Evolutionary conservation across 2,888 invertebrate species (phyloP), one percentile per base, ranked within the genome.

Genomic region (Microplitis deprimator): DNA sequence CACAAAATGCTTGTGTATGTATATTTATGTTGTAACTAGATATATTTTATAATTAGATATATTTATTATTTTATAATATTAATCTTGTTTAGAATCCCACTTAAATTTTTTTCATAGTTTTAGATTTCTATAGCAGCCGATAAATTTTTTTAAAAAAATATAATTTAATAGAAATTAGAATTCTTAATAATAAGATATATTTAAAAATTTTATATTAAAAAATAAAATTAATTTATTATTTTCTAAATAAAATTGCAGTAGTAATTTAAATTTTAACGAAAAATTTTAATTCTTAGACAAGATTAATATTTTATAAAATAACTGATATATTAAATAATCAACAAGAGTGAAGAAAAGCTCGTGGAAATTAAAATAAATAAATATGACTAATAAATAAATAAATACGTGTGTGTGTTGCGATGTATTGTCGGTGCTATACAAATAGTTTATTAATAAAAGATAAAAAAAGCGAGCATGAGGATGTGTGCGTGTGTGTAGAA

Each of bases 1-100:
- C 88, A 88, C 89, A 88, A 76, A 76, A 89, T 89, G 89, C 88
- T 88, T 89, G 89, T 88, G 88, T 89, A 89, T 89, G 89, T 89
- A 88, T 89, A 88, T 88, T 88, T 89, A 87, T 89, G 89, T 89
- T 88, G 88, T 89, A 86, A 86, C 85, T 89, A 89, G 88, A 86
- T 87, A 86, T 85, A 83, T 84, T 86, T 78, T 39, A 68, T 16
- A 62, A 29, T 61, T 50, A 50, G 50, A 50, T 50, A 29, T 62
- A 29, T 62, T 50, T 50, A 50, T 50, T 50, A 50, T 50, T 50
- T 50, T 13, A 5, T 50, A 50, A 50, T 50, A 13, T 50, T 8
- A 50, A 50, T 50, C 50, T 50, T 50, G 50, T 50, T 50, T 50
- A 50, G 50, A 50, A 50, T 50, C 13, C 13, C 13, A 50, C 7